These are phyloP conservation scores for Tachysurus fulvidraco DNA, from an alignment of 2,113 vertebrate genomes.

Conservation along the genomic window DNA sequence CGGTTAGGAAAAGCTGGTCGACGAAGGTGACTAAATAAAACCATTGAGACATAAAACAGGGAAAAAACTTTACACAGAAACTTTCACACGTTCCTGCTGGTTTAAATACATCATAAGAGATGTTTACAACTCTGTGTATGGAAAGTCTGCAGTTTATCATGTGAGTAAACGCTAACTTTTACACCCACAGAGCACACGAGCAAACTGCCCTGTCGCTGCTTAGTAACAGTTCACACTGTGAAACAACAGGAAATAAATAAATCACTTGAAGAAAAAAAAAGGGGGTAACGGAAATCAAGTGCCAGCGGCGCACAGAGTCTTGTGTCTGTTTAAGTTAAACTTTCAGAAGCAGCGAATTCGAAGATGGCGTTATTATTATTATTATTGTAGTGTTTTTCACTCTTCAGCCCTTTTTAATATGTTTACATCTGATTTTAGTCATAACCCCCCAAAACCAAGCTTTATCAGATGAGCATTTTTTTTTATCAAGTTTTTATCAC, in stretches of 20 bases:
- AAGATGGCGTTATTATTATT: not conserved
- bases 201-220: not conserved
- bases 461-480: not conserved
- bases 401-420: not conserved
- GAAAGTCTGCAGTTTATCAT: constrained; percentile 4
- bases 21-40: not conserved
- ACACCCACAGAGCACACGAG: not conserved
- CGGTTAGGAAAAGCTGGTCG: not conserved
- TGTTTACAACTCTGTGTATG: not conserved
- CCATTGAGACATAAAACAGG: not conserved
- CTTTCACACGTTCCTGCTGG: not conserved
- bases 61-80: not conserved
- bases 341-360: not conserved
- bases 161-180: not conserved
- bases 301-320: not conserved
- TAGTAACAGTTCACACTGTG: constrained; percentile 28
- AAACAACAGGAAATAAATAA: constrained; percentile 61
- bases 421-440: not conserved
- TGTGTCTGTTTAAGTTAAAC: not conserved
- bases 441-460: not conserved
- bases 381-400: not conserved
- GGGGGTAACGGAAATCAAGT: constrained; percentile 40
- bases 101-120: not conserved
- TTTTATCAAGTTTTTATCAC: not conserved
- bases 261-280: constrained; percentile 50